Percentiles rank a stretch among this genome's conserved stretches.
phyloP scores from a whole-genome alignment of 2,113 vertebrate genomes.

The Eubucco bourcierii region DNA sequence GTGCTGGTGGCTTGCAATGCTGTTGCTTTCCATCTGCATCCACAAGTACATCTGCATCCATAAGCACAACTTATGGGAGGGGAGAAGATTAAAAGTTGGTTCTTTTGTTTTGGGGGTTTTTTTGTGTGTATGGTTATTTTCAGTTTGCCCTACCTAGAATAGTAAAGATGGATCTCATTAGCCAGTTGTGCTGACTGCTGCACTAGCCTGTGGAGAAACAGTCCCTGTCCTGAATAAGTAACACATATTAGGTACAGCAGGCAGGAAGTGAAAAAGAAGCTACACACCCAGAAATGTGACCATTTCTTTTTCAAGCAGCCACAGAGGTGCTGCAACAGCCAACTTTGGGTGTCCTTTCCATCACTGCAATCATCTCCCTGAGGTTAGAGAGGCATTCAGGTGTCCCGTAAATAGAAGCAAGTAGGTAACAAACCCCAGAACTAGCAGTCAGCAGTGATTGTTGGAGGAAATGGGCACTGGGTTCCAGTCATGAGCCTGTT shows the following conservation, averaged over 20 bases:
- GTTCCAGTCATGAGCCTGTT: no score
- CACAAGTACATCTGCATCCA: no score
- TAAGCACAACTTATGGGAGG: not conserved
- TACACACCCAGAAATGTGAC: not conserved
- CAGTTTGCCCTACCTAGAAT: not conserved
- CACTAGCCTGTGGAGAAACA: not conserved
- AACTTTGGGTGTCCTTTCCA: no score
- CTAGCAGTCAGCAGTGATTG: no score
- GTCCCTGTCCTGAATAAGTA: not conserved
- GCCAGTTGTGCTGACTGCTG: not conserved
- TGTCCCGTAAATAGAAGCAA: no score
- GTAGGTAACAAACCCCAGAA: no score
- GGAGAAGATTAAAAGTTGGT: not conserved
- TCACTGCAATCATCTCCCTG: no score
- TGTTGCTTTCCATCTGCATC: not conserved
- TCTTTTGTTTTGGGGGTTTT: no score
- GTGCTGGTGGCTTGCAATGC: not conserved
- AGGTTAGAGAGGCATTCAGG: no score
- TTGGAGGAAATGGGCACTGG: no score
- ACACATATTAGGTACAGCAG: fast-evolving
- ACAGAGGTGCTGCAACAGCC: no score
- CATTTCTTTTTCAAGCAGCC: not conserved
- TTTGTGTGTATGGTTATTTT: not conserved
- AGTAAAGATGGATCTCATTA: not conserved
- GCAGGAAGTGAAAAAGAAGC: not conserved